Evolutionary conservation across 2,888 invertebrate genomes (phyloP).

Genomic region (Drosophila histrio): DNA sequence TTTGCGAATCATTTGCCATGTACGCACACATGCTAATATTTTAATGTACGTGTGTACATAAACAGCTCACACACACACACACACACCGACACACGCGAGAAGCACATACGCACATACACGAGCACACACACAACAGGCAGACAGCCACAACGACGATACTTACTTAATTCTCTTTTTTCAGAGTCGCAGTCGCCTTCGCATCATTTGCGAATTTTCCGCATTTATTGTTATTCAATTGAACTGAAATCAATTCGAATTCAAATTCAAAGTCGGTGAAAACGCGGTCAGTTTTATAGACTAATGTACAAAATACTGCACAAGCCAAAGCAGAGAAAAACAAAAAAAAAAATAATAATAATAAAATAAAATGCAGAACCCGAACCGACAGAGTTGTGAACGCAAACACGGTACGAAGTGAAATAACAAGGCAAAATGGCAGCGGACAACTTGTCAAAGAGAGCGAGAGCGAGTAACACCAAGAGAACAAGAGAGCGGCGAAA

Average conservation of each 20-base stretch:
- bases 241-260: slow-evolving; percentile 41
- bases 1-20: slow-evolving; percentile 57
- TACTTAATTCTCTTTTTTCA: slow-evolving; percentile 71
- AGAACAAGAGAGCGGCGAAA: slow-evolving; percentile 60
- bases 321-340: slow-evolving; percentile 68
- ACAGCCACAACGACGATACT: slow-evolving; percentile 65
- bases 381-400: slow-evolving; percentile 76
- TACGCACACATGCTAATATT: slow-evolving; percentile 36
- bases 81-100: slow-evolving; percentile 18
- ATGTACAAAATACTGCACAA: slow-evolving; percentile 64
- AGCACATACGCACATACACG: slow-evolving; percentile 13
- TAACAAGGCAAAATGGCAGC: slow-evolving; percentile 74
- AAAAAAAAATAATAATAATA: slow-evolving; percentile 77
- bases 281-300: slow-evolving; percentile 47
- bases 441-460: slow-evolving; percentile 47
- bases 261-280: slow-evolving; percentile 40
- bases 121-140: slow-evolving; percentile 27
- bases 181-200: slow-evolving; percentile 60
- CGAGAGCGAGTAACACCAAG: slow-evolving; percentile 28
- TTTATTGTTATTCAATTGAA: slow-evolving; percentile 56
- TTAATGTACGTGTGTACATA: slow-evolving; percentile 37
- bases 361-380: slow-evolving; percentile 77
- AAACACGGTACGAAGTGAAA: slow-evolving; percentile 77
- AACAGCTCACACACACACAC: slow-evolving; percentile 38
- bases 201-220: slow-evolving; percentile 75